A percentile compares a stretch with the other conserved stretches of the same genome.
Evolutionary conservation across 2,888 invertebrate species (phyloP).

Genomic region (Axea sp.): DNA sequence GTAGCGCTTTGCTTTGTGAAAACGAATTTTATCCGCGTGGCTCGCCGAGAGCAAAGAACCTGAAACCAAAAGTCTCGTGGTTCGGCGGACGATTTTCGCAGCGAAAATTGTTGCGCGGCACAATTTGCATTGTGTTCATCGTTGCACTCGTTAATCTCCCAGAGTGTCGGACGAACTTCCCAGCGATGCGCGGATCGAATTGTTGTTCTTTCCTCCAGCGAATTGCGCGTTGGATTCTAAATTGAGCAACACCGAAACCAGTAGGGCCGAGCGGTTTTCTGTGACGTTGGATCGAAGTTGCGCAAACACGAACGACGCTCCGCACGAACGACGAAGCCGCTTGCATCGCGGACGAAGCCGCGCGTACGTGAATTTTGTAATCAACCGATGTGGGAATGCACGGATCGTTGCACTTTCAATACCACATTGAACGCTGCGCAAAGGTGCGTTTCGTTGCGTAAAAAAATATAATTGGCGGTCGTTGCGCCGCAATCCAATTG

Average conservation of each 20-base stretch:
- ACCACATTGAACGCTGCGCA: slow-evolving; percentile 7
- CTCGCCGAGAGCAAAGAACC: too few species aligned
- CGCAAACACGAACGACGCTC: slow-evolving; percentile 34
- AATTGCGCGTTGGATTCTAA: slow-evolving; percentile 18
- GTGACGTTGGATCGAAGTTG: slow-evolving; percentile 44
- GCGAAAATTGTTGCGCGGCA: too few species aligned
- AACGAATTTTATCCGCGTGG: too few species aligned
- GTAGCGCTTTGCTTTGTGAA: too few species aligned
- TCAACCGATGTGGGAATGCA: slow-evolving; percentile 14
- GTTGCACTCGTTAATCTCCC: neutral
- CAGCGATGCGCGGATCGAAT: slow-evolving; percentile 17
- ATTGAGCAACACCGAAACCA: slow-evolving; percentile 22
- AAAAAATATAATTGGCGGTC: slow-evolving; percentile 15
- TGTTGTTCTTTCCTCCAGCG: slow-evolving; percentile 13
- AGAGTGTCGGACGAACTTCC: slow-evolving; percentile 8
- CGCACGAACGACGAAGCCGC: neutral
- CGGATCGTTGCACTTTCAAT: slow-evolving; percentile 27
- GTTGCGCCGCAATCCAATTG: slow-evolving; percentile 37
- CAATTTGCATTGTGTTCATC: too few species aligned
- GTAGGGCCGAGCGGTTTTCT: slow-evolving; percentile 21
- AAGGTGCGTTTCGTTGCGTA: slow-evolving; percentile 40
- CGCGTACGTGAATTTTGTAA: slow-evolving; percentile 14
- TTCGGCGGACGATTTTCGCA: too few species aligned
- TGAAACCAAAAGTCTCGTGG: too few species aligned
- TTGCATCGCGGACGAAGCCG: neutral